Percentiles rank a stretch among this genome's conserved stretches.
Conservation (phyloP, 2,113 vertebrate genomes). For the Eurystomus gularis region DNA sequence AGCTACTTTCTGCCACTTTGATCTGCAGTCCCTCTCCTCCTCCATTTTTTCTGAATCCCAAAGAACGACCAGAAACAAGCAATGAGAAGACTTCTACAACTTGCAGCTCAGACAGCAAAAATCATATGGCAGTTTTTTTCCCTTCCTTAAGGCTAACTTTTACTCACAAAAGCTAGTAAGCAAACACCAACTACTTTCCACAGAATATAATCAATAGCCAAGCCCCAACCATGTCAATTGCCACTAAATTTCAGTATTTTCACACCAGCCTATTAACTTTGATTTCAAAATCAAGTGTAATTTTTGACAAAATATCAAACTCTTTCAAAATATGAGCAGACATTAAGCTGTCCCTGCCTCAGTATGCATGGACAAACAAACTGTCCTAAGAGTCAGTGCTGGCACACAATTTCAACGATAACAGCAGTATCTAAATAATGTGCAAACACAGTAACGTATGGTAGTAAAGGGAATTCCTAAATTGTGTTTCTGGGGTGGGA, state of each 20-base stretch:
- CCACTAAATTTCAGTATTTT: neutral
- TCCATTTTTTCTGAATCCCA: neutral
- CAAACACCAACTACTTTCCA: neutral
- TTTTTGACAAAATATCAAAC: neutral
- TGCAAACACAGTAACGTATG: neutral
- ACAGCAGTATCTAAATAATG: neutral
- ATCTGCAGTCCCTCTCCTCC: neutral
- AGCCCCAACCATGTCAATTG: neutral
- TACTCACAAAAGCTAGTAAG: neutral
- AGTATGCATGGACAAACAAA: neutral
- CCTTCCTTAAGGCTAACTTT: neutral
- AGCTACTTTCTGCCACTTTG: neutral
- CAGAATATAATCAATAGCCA: neutral
- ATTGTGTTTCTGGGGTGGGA: neutral
- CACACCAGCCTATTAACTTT: neutral
- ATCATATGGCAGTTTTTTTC: neutral
- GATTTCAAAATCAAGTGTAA: neutral
- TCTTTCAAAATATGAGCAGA: neutral
- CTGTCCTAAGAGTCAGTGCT: neutral
- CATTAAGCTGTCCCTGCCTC: neutral
- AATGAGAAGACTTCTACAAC: neutral
- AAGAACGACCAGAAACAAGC: neutral
- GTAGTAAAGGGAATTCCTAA: neutral
- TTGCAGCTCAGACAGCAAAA: neutral
- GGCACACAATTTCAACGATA: fast-evolving